Conservation (phyloP, 92 coral and sea anemone species). For the Porites rus region DNA sequence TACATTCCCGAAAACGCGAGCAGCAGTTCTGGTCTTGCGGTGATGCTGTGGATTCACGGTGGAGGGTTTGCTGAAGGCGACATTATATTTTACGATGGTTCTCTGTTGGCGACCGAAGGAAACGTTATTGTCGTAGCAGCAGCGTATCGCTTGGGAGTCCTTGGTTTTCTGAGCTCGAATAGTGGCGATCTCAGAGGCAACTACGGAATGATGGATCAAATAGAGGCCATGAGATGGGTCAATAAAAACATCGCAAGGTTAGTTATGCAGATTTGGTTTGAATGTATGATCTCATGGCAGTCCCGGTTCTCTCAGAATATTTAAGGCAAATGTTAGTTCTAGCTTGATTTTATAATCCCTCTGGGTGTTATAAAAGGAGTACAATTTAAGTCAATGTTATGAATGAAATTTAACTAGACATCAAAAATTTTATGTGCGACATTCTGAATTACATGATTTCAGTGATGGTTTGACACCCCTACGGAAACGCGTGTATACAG, state of each 20-base stretch:
- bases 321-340: too few species aligned
- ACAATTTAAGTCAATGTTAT: too few species aligned
- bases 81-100: slow-evolving; percentile 17
- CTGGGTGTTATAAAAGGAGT: too few species aligned
- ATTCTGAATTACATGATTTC: too few species aligned
- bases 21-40: slow-evolving; percentile 5
- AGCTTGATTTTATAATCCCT: too few species aligned
- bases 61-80: slow-evolving; percentile 6
- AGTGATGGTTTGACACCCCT: too few species aligned
- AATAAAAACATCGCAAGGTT: slow-evolving; percentile 27
- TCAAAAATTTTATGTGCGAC: too few species aligned
- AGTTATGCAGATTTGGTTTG: too few species aligned
- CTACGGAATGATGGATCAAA: slow-evolving; percentile 43
- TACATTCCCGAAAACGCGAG: slow-evolving; percentile 17
- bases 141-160: slow-evolving; percentile 28
- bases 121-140: slow-evolving; percentile 34
- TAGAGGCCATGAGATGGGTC: slow-evolving; percentile 50
- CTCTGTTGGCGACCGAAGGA: slow-evolving; percentile 24
- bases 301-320: too few species aligned
- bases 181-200: slow-evolving; percentile 35
- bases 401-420: too few species aligned
- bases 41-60: slow-evolving; percentile 55
- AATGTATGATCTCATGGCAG: too few species aligned
- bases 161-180: slow-evolving; percentile 24
- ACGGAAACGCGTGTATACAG: too few species aligned